Conservation (phyloP, 1,140 invertebrate genomes). For the Mycetomoellerius zeteki region DNA sequence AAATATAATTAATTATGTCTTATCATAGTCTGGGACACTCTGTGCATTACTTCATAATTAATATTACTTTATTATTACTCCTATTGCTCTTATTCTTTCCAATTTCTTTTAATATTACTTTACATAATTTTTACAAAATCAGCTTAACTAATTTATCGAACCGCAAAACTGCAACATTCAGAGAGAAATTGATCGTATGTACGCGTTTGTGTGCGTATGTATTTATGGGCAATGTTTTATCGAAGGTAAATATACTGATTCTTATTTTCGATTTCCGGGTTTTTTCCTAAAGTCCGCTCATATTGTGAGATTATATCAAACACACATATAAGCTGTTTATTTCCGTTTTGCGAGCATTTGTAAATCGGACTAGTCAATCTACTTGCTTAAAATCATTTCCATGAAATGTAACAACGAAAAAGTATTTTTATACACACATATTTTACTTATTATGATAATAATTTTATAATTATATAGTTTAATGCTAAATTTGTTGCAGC, state of each 20-base stretch:
- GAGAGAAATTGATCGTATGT: neutral
- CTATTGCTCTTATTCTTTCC: no score
- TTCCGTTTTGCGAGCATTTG: neutral
- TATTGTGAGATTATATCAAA: slow-evolving; percentile 32
- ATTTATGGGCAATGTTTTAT: slow-evolving; percentile 21
- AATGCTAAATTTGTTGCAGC: neutral
- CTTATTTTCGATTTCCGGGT: slow-evolving; percentile 33
- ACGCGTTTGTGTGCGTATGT: neutral
- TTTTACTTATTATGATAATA: neutral
- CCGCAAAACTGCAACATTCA: neutral
- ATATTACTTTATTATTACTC: no score
- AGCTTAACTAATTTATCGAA: slow-evolving; percentile 23
- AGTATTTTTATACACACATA: neutral
- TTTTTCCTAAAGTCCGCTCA: neutral
- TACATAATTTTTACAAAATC: slow-evolving; percentile 8
- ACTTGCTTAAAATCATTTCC: slow-evolving; percentile 2
- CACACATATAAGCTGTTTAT: slow-evolving; percentile 33
- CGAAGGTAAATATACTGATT: neutral
- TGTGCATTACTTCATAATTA: no score
- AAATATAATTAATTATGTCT: no score
- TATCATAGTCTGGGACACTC: neutral
- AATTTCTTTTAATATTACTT: neutral
- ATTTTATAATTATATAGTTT: neutral
- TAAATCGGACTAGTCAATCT: slow-evolving; percentile 13
- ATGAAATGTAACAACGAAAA: neutral